Percentiles rank a stretch among this genome's conserved stretches.
These are phyloP conservation scores for Danio choprae DNA, from an alignment of 2,797 vertebrate genomes.

Conservation along the genomic window DNA sequence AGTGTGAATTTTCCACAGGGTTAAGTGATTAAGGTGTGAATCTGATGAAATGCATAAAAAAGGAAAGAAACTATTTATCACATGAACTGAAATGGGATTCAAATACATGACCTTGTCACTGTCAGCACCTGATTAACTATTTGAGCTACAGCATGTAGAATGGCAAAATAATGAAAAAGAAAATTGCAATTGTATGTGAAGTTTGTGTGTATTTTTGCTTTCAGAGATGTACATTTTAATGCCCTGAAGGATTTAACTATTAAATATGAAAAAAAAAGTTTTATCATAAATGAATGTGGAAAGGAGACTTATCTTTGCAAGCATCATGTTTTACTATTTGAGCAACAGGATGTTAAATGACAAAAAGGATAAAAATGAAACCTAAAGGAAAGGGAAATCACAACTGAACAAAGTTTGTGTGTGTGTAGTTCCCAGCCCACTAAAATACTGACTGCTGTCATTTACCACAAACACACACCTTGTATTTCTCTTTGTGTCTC, in stretches of 20 bases:
- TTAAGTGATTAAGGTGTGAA: background rate
- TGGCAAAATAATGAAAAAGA: too few species aligned
- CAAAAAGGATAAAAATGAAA: slow-evolving; percentile 1
- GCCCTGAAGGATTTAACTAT: background rate
- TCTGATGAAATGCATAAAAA: background rate
- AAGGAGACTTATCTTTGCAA: background rate
- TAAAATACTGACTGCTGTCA: slow-evolving; percentile 20
- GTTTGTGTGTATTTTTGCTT: background rate
- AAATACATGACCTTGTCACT: background rate
- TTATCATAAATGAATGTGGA: background rate
- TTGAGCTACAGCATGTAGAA: background rate
- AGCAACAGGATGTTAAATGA: slow-evolving; percentile 17
- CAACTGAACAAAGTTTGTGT: slow-evolving; percentile 3
- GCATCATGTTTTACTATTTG: background rate
- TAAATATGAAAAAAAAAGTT: background rate
- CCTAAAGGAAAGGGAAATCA: slow-evolving; percentile 15
- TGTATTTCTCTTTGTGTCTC: background rate
- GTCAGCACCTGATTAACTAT: background rate
- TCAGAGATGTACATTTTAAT: background rate
- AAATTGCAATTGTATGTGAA: background rate
- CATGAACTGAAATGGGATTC: background rate
- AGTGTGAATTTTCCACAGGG: background rate
- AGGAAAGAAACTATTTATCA: background rate
- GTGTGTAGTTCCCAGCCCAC: background rate
- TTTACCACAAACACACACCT: slow-evolving; percentile 22